Conservation (phyloP, 2,113 vertebrate species). For the Jaculus jaculus region DNA sequence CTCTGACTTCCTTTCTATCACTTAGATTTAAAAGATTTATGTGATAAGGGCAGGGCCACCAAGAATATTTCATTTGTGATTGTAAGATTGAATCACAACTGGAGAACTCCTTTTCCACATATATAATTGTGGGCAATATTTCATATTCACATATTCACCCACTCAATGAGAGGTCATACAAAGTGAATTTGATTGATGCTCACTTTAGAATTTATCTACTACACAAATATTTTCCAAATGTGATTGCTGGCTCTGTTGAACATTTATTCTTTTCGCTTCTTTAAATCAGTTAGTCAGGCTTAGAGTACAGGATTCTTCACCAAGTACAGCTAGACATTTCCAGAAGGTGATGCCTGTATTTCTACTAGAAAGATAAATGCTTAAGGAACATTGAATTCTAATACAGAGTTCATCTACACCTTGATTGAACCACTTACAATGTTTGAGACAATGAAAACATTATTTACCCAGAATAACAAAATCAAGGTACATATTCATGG, state of each 20-base stretch:
- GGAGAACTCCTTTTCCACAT: background rate
- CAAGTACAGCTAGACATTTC: background rate
- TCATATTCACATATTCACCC: background rate
- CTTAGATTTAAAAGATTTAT: conserved; percentile 10
- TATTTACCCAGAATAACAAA: background rate
- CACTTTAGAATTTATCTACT: conserved; percentile 20
- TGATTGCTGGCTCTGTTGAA: background rate
- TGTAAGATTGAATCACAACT: conserved; percentile 34
- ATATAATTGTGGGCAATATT: background rate
- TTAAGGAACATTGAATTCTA: background rate
- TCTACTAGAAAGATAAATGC: background rate
- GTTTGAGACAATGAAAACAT: background rate
- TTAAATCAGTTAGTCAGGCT: background rate
- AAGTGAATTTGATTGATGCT: conserved; percentile 12
- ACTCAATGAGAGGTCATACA: background rate
- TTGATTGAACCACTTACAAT: background rate
- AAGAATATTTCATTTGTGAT: background rate
- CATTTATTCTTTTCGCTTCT: background rate
- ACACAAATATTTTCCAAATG: background rate
- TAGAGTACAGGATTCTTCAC: background rate
- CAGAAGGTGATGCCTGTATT: background rate
- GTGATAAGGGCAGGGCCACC: background rate
- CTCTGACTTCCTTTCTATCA: background rate
- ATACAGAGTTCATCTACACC: background rate
- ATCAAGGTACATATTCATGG: background rate